These are phyloP conservation scores for Candidula unifasciata DNA, from an alignment of 2,888 invertebrate species.

Conservation along the genomic window DNA sequence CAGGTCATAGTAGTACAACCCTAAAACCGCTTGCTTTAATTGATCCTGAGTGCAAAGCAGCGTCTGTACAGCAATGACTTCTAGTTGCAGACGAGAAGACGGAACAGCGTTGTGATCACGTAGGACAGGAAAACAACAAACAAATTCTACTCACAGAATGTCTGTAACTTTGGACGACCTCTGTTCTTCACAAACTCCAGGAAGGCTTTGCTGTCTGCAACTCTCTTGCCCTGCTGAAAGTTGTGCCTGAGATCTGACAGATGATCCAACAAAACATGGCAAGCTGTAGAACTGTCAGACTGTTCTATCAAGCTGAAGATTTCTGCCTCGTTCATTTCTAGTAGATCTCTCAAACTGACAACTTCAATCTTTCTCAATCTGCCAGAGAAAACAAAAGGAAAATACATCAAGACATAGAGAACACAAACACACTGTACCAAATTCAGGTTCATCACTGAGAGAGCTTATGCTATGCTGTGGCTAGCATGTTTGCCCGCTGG, in stretches of 20 bases:
- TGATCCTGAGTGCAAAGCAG: too few relatives aligned
- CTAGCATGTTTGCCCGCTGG: too few relatives aligned
- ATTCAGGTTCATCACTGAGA: too few relatives aligned
- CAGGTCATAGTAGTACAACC: too few relatives aligned
- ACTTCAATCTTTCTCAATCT: constrained; percentile 29
- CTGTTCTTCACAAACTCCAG: constrained; percentile 32
- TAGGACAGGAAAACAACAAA: not conserved
- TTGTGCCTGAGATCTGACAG: not conserved
- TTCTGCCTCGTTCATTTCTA: not conserved
- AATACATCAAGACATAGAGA: too few relatives aligned
- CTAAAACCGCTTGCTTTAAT: too few relatives aligned
- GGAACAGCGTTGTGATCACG: too few relatives aligned
- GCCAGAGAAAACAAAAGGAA: not conserved
- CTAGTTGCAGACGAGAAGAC: too few relatives aligned
- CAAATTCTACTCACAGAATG: constrained; percentile 10
- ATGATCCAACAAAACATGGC: not conserved
- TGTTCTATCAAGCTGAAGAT: not conserved
- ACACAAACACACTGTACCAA: too few relatives aligned
- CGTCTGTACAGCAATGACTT: too few relatives aligned
- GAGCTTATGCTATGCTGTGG: too few relatives aligned
- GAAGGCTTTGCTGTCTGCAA: constrained; percentile 18
- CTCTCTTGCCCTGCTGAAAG: not conserved
- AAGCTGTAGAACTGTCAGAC: not conserved
- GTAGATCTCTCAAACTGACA: constrained; percentile 6
- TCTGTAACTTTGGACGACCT: not conserved